Percentiles rank a stretch among this genome's conserved stretches.
Evolutionary conservation across 2,888 invertebrate species (phyloP).

Genomic region (Allacma fusca): DNA sequence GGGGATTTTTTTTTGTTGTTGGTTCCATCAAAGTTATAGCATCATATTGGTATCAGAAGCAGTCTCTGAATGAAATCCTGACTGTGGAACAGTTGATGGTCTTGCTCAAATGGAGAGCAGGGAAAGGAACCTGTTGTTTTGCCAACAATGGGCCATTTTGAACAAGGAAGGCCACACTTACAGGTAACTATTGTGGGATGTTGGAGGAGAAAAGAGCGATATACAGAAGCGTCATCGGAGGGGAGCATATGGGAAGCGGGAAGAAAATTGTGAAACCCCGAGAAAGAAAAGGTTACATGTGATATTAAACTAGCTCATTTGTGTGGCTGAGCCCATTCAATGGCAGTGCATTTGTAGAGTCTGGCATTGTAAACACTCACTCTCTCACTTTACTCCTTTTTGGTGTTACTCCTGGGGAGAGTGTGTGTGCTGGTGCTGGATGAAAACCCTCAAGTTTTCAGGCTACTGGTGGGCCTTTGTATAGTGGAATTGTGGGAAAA

Average conservation of each 20-base stretch:
- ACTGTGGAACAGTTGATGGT: too few relatives aligned
- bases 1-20: too few relatives aligned
- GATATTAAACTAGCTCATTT: conserved; percentile 16
- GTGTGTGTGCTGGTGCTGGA: neutral
- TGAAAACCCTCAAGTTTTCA: neutral
- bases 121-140: conserved; percentile 4
- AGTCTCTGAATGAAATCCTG: too few relatives aligned
- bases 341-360: conserved; percentile 4
- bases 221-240: too few relatives aligned
- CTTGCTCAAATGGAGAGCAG: neutral
- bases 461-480: conserved; percentile 12
- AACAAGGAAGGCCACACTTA: neutral
- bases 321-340: neutral
- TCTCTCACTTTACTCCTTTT: neutral
- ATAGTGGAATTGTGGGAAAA: neutral
- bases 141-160: neutral
- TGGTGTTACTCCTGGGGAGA: neutral
- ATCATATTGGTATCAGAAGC: too few relatives aligned
- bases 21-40: too few relatives aligned
- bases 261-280: neutral
- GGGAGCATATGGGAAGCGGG: too few relatives aligned
- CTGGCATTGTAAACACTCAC: neutral
- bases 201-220: too few relatives aligned
- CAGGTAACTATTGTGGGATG: too few relatives aligned
- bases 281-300: conserved; percentile 8